These are phyloP conservation scores for Allolobophora icterica DNA, from an alignment of 2,888 invertebrate species.

Conservation along the genomic window DNA sequence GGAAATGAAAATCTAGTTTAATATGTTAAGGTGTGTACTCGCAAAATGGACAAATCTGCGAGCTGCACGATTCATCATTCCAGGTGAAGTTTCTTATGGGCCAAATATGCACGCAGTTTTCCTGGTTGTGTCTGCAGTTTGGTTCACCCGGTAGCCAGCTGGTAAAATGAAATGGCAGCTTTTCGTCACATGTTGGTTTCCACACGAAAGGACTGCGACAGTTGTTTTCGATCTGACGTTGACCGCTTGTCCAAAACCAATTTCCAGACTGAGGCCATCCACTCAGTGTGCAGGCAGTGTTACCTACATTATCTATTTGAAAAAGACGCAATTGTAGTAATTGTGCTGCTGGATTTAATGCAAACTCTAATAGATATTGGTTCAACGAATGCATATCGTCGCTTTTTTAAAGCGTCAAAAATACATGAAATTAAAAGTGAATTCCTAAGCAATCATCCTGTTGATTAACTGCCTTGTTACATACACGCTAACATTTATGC, in stretches of 20 bases:
- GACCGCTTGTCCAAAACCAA: neutral
- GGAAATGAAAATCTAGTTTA: no score
- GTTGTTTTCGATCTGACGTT: neutral
- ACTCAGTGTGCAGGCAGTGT: no score
- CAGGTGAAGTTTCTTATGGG: neutral
- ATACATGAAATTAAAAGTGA: no score
- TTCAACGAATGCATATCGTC: no score
- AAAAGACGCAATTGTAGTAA: no score
- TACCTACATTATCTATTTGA: no score
- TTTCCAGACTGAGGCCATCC: neutral
- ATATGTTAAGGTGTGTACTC: neutral
- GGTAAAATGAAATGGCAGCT: neutral
- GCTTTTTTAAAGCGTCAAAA: no score
- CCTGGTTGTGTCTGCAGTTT: neutral
- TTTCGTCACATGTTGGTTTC: neutral
- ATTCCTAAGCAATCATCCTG: no score
- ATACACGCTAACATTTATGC: no score
- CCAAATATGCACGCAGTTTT: neutral
- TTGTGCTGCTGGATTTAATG: no score
- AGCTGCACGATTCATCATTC: neutral
- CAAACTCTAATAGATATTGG: no score
- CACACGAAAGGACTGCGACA: neutral
- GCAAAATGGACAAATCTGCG: neutral
- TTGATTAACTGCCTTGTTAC: no score
- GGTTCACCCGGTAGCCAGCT: neutral